Percentiles rank a stretch among this genome's conserved stretches.
Conservation (phyloP, 2,888 invertebrate species). For the Idaea dimidiata region DNA sequence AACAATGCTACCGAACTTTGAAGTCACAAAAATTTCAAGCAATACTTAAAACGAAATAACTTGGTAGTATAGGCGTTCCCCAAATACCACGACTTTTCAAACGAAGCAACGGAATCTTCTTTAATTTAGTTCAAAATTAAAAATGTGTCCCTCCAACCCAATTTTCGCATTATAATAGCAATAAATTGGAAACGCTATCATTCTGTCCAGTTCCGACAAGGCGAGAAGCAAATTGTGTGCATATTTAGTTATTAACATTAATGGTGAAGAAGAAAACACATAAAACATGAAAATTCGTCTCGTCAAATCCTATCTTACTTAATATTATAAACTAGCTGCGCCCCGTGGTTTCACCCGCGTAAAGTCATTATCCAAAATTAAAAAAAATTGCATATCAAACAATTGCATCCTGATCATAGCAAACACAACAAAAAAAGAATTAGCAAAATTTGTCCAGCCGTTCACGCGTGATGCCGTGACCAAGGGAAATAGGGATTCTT, state of each 20-base stretch:
- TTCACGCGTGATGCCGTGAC: too few relatives aligned
- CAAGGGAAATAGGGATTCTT: too few relatives aligned
- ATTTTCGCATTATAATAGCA: constrained; percentile 65
- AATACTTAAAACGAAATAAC: constrained; percentile 34
- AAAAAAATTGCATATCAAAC: too few relatives aligned
- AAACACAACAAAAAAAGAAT: too few relatives aligned
- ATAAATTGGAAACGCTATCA: constrained; percentile 53
- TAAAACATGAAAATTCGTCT: too few relatives aligned
- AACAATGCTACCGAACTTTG: constrained; percentile 2
- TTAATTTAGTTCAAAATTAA: constrained; percentile 67
- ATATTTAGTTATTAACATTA: background rate
- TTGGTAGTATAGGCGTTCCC: constrained; percentile 23
- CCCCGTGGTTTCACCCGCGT: too few relatives aligned
- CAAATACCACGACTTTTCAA: constrained; percentile 40
- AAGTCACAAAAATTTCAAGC: constrained; percentile 23
- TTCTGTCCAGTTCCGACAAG: constrained; percentile 23
- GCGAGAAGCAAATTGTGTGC: constrained; percentile 24
- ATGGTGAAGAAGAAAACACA: background rate
- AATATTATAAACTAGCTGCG: too few relatives aligned
- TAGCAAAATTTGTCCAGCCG: too few relatives aligned
- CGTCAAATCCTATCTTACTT: too few relatives aligned
- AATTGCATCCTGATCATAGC: too few relatives aligned
- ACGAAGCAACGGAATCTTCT: constrained; percentile 59
- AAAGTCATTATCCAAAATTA: too few relatives aligned
- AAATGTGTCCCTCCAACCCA: constrained; percentile 53